Evolutionary conservation across 2,888 invertebrate genomes (phyloP).

Genomic region (Sicus ferrugineus): DNA sequence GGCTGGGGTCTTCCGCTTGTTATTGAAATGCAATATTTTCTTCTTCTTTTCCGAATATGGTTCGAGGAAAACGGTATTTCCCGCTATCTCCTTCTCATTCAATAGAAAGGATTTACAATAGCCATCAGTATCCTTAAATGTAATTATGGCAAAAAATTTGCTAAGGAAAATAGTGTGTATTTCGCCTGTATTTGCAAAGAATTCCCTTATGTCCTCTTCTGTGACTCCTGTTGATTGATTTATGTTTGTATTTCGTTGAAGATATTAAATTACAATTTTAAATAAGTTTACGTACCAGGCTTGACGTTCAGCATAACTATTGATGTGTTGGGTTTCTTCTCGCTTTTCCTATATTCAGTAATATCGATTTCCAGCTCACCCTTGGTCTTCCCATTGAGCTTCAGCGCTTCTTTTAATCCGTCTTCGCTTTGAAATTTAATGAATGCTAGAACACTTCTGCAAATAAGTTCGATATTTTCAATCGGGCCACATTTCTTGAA

Average conservation of each 20-base stretch:
- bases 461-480: constrained; percentile 45
- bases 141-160: constrained; percentile 44
- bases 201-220: constrained; percentile 42
- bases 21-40: no score
- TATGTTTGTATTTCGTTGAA: not conserved
- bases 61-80: constrained; percentile 50
- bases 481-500: constrained; percentile 52
- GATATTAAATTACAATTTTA: not conserved
- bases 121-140: constrained; percentile 47
- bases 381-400: constrained; percentile 46
- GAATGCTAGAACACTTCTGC: constrained; percentile 48
- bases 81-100: constrained; percentile 45
- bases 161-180: constrained; percentile 42
- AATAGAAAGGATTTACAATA: constrained; percentile 54
- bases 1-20: constrained; percentile 34
- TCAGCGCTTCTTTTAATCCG: constrained; percentile 44
- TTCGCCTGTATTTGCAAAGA: constrained; percentile 47
- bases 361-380: constrained; percentile 47
- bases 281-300: constrained; percentile 32
- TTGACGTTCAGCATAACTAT: constrained; percentile 41
- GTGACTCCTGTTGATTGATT: constrained; percentile 37
- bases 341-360: constrained; percentile 34
- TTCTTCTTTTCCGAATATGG: constrained; percentile 51
- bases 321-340: constrained; percentile 22
- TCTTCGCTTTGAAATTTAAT: constrained; percentile 45